These are phyloP conservation scores for Reticulitermes speratus DNA, from an alignment of 1,140 invertebrate species.

Conservation along the genomic window DNA sequence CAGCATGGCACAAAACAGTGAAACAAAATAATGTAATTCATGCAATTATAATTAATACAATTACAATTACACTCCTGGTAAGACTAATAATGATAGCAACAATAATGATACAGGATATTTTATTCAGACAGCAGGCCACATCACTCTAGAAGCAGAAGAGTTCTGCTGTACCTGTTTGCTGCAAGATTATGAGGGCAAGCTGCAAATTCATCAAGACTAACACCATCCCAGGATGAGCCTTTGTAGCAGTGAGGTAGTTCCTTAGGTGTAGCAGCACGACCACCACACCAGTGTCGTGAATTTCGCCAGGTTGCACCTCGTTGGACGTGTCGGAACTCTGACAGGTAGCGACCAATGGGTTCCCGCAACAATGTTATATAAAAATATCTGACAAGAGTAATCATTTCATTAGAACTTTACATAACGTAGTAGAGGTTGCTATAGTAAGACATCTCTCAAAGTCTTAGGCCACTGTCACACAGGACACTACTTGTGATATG, in stretches of 20 bases:
- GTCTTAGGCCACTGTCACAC: neutral
- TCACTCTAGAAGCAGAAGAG: too few species aligned
- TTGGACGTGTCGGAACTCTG: slow-evolving; percentile 93
- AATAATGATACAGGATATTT: neutral
- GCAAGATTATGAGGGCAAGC: slow-evolving; percentile 90
- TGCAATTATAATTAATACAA: too few species aligned
- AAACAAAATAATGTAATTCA: too few species aligned
- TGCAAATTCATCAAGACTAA: slow-evolving; percentile 82
- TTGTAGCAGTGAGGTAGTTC: slow-evolving; percentile 79
- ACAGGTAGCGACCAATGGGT: slow-evolving; percentile 85
- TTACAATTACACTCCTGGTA: too few species aligned
- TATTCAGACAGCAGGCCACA: too few species aligned
- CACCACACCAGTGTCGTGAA: slow-evolving; percentile 84
- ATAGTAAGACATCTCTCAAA: neutral
- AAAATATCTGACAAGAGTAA: slow-evolving; percentile 69
- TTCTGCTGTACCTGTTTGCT: slow-evolving; percentile 61
- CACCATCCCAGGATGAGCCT: slow-evolving; percentile 64
- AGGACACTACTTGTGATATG: neutral
- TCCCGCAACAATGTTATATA: slow-evolving; percentile 94
- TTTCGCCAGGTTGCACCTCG: slow-evolving; percentile 94
- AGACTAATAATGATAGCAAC: too few species aligned
- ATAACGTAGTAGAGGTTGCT: neutral
- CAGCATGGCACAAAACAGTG: too few species aligned
- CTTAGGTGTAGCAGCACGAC: slow-evolving; percentile 70
- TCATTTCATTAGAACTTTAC: neutral